Evolutionary conservation across 1,140 invertebrate species (phyloP).

Genomic region (Aphis gossypii): DNA sequence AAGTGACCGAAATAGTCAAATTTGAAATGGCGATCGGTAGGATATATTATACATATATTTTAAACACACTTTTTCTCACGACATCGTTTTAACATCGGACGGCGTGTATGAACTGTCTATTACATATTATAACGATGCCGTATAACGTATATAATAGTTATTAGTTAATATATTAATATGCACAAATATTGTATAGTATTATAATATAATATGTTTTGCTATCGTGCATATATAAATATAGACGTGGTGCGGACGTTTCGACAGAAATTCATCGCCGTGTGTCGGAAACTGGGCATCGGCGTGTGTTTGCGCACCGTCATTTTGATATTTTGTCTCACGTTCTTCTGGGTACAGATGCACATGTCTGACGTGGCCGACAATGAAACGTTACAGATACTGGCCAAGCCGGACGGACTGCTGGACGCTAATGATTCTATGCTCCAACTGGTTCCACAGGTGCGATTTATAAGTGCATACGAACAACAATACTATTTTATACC

Average conservation of each 20-base stretch:
- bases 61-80: background rate
- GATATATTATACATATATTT: background rate
- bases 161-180: background rate
- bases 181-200: background rate
- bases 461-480: background rate
- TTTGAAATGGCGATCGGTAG: background rate
- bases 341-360: constrained; percentile 75
- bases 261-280: constrained; percentile 59
- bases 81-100: background rate
- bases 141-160: background rate
- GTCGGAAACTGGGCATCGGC: constrained; percentile 59
- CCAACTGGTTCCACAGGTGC: constrained; percentile 44
- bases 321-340: constrained; percentile 72
- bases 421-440: constrained; percentile 51
- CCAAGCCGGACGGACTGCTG: constrained; percentile 44
- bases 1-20: constrained; percentile 9
- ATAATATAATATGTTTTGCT: background rate
- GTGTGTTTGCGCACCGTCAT: constrained; percentile 69
- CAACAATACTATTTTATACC: background rate
- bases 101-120: background rate
- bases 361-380: constrained; percentile 70
- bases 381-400: constrained; percentile 43
- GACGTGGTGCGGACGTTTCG: constrained; percentile 60
- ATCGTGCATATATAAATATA: background rate
- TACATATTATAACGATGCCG: background rate